phyloP scores from a whole-genome alignment of 2,797 vertebrate species.

The Pogoniulus pusillus region DNA sequence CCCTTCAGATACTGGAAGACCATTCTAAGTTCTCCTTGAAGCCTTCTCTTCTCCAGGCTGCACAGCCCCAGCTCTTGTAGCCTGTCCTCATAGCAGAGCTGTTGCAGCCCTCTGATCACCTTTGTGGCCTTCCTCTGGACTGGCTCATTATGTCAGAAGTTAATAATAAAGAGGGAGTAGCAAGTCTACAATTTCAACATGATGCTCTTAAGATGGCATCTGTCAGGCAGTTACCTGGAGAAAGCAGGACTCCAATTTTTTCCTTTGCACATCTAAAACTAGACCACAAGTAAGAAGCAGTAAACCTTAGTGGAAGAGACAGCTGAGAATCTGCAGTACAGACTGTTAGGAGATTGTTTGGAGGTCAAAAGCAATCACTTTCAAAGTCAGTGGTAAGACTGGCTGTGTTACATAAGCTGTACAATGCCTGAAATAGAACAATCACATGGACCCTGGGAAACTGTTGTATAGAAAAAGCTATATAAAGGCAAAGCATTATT shows the following conservation, averaged over 20 bases:
- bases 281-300: rapidly evolving
- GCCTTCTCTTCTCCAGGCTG: too few species aligned
- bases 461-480: neutral
- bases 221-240: neutral
- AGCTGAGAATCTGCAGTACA: rapidly evolving
- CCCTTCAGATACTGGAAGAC: too few species aligned
- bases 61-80: too few species aligned
- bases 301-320: neutral
- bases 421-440: neutral
- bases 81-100: too few species aligned
- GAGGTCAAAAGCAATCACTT: constrained; percentile 1
- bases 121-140: too few species aligned
- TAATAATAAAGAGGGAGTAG: rapidly evolving
- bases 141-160: neutral
- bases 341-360: neutral
- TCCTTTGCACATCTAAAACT: neutral
- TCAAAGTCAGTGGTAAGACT: neutral
- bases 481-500: constrained; percentile 34
- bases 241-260: neutral
- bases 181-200: too few species aligned
- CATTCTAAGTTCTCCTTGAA: too few species aligned
- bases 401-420: neutral
- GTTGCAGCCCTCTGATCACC: too few species aligned
- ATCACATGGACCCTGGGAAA: neutral
- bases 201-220: neutral